phyloP scores from a whole-genome alignment of 2,797 vertebrate species.

The Setipinna tenuifilis region DNA sequence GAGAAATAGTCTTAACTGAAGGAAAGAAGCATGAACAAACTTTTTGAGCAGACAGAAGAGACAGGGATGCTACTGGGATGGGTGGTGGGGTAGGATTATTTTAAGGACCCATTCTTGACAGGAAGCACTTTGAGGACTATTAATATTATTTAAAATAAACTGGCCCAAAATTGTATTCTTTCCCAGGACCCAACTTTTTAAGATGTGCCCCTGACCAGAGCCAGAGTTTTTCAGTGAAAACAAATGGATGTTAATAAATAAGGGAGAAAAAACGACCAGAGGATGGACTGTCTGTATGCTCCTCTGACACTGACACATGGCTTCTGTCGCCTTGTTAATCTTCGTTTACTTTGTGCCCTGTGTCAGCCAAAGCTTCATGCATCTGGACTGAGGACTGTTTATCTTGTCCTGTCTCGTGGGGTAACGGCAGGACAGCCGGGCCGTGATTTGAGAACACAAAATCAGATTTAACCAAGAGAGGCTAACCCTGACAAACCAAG shows the following conservation, averaged over 20 bases:
- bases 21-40: too few relatives aligned
- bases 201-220: too few relatives aligned
- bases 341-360: not conserved
- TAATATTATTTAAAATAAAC: too few relatives aligned
- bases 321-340: not conserved
- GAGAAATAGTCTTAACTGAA: too few relatives aligned
- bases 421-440: not conserved
- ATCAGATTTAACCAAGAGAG: not conserved
- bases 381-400: not conserved
- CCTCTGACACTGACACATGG: conserved; percentile 17
- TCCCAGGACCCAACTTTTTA: too few relatives aligned
- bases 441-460: not conserved
- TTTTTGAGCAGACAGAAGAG: too few relatives aligned
- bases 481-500: not conserved
- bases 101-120: too few relatives aligned
- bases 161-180: too few relatives aligned
- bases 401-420: not conserved
- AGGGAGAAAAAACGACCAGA: not conserved
- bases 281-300: not conserved
- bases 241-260: not conserved
- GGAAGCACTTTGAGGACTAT: too few relatives aligned
- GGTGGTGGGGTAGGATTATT: too few relatives aligned
- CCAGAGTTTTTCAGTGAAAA: too few relatives aligned
- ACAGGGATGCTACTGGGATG: too few relatives aligned
- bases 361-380: not conserved